Evolutionary conservation across 2,113 vertebrate genomes (phyloP).

Genomic region (Uria lomvia): DNA sequence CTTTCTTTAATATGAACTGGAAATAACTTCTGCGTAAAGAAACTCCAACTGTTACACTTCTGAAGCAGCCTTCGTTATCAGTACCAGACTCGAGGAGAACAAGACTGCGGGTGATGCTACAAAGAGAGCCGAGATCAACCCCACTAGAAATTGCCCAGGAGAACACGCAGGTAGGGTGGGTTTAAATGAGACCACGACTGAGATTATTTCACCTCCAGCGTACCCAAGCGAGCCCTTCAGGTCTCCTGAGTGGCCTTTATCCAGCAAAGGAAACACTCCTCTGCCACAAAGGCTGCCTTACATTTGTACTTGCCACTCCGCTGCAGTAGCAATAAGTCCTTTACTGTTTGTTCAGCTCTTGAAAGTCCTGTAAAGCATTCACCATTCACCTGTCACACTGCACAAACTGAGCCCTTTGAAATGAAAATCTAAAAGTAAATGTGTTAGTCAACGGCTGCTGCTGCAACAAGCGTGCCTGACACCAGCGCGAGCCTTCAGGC

Average conservation of each 20-base stretch:
- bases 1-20: constrained; percentile 3
- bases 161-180: background rate
- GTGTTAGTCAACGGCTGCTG: background rate
- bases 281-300: constrained; percentile 6
- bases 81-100: background rate
- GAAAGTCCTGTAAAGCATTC: constrained; percentile 57
- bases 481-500: constrained; percentile 62
- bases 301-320: background rate
- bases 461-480: constrained; percentile 1
- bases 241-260: background rate
- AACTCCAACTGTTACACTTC: constrained; percentile 41
- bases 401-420: constrained; percentile 61
- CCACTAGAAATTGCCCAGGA: constrained; percentile 29
- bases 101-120: background rate
- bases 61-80: constrained; percentile 15
- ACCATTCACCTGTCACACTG: constrained; percentile 51
- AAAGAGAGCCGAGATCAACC: background rate
- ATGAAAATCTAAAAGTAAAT: constrained; percentile 56
- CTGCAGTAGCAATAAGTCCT: constrained; percentile 18
- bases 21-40: constrained; percentile 22
- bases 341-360: constrained; percentile 61
- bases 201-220: background rate
- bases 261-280: background rate
- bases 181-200: constrained; percentile 1
- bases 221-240: background rate